Base-by-base conservation (phyloP, 2,113 vertebrate species). In the Hylia prasina region DNA sequence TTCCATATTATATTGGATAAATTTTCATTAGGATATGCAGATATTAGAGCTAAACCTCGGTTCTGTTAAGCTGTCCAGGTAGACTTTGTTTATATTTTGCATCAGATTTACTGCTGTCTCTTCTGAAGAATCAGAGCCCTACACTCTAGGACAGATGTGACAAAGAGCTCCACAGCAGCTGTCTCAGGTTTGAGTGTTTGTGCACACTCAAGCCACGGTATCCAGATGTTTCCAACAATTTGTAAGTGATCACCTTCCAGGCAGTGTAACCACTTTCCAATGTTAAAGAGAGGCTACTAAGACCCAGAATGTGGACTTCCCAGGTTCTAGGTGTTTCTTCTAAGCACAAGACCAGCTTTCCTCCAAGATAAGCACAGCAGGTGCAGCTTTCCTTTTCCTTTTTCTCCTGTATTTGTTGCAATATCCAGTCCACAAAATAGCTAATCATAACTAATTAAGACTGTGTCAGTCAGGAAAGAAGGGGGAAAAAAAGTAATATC, bases 371-470 rank as follows among this genome's bases (percentile, higher is more conserved):
- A 81, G 48, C 42, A 90, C 7, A 80, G 21, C 2, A 6, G 50
- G 27, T 28, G 14, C 35, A 88, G 71, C 7, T 83, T 82, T 72
- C 79, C 13, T 71, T 76, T 86, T 70, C 33, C 16, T 24, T 77
- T 50, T 70, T 17, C 28, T 33, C 22, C 35, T 28, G 14, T 35
- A 22, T 75, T 89, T 80, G 25, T 77, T 92, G 30, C 68, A 79
- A 64, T 28, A 68, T 7, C 13, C 39, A 80, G 63, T 58, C 27
- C 12, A 16, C 15, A 66, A 64, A 22, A 58, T 3, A 82, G 61
- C 61, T 71, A 87, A 89, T 85, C 1, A 8, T 8, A 86, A 68
- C 61, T 79, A 89, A 95, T 90, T 91, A 95, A 76, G 45, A 76
- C 37, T 73, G 11, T 54, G 39, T 61, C 93, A 87, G 28, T 87